These are phyloP conservation scores for Euglossa dilemma DNA, from an alignment of 1,140 invertebrate species.

Conservation along the genomic window DNA sequence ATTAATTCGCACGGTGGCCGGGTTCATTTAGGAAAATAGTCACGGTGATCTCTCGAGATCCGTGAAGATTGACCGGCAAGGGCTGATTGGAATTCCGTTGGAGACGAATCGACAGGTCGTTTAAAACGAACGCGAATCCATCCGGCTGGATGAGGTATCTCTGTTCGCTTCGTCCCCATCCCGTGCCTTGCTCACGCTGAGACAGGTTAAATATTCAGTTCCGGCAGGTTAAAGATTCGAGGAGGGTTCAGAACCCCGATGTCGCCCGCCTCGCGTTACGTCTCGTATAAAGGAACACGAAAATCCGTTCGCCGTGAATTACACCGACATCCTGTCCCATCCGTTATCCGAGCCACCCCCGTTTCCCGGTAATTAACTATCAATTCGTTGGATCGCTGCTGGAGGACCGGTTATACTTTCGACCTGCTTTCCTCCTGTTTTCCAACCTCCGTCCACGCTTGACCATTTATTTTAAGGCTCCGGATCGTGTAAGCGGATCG, in stretches of 20 bases:
- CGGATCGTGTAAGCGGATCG: background rate
- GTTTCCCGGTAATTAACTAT: conserved; percentile 76
- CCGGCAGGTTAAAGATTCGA: conserved; percentile 68
- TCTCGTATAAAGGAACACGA: conserved; percentile 72
- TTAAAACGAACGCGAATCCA: conserved; percentile 55
- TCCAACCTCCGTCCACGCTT: background rate
- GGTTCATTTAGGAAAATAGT: background rate
- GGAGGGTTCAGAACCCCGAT: conserved; percentile 56
- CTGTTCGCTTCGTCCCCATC: conserved; percentile 47
- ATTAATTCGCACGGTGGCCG: background rate
- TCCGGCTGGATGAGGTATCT: conserved; percentile 47
- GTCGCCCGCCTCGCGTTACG: conserved; percentile 59
- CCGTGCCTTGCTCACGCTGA: conserved; percentile 39
- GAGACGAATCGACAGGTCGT: conserved; percentile 56
- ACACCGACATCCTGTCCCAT: conserved; percentile 72
- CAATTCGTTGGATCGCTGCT: conserved; percentile 72
- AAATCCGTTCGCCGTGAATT: conserved; percentile 74
- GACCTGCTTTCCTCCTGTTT: background rate
- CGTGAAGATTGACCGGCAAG: conserved; percentile 29
- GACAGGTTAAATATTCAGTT: conserved; percentile 71
- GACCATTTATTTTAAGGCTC: background rate
- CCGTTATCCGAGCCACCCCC: conserved; percentile 69
- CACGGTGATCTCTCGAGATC: background rate
- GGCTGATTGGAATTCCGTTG: conserved; percentile 48
- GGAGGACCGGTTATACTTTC: conserved; percentile 66